phyloP scores from a whole-genome alignment of 2,888 invertebrate species.

The Agrotis segetum region DNA sequence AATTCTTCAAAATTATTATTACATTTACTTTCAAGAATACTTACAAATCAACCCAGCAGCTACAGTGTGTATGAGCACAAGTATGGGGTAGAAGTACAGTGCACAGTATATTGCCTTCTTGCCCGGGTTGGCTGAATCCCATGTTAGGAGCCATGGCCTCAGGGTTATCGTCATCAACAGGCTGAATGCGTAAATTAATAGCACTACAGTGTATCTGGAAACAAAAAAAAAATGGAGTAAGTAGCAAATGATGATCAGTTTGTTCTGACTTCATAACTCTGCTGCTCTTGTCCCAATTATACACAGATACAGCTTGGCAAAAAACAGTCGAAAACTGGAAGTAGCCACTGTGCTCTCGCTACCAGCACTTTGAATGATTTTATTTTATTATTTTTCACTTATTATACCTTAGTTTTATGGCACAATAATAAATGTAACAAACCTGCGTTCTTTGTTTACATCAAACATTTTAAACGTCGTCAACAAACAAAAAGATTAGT shows the following conservation, averaged over 20 bases:
- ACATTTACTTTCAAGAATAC: conserved; percentile 71
- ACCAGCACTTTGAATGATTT: too few species aligned
- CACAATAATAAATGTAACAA: too few species aligned
- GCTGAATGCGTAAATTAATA: conserved; percentile 97
- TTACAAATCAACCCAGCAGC: conserved; percentile 98
- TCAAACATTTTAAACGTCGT: too few species aligned
- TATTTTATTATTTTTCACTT: too few species aligned
- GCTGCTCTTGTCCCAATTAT: neutral
- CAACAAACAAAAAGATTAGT: too few species aligned
- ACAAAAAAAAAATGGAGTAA: neutral
- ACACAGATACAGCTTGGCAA: too few species aligned
- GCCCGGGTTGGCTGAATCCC: conserved; percentile 92
- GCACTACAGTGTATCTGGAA: conserved; percentile 97
- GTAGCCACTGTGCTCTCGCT: too few species aligned
- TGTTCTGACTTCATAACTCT: neutral
- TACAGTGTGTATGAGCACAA: conserved; percentile 96
- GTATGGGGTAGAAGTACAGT: conserved; percentile 97
- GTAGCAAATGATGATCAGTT: neutral
- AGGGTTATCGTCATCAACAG: conserved; percentile 95
- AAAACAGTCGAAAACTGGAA: too few species aligned
- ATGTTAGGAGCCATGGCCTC: conserved; percentile 94
- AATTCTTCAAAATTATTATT: too few species aligned
- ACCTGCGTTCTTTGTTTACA: too few species aligned
- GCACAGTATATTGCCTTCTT: conserved; percentile 97
- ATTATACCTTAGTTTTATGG: too few species aligned